Conservation (phyloP, 2,113 vertebrate species). For the Catharus bicknelli region DNA sequence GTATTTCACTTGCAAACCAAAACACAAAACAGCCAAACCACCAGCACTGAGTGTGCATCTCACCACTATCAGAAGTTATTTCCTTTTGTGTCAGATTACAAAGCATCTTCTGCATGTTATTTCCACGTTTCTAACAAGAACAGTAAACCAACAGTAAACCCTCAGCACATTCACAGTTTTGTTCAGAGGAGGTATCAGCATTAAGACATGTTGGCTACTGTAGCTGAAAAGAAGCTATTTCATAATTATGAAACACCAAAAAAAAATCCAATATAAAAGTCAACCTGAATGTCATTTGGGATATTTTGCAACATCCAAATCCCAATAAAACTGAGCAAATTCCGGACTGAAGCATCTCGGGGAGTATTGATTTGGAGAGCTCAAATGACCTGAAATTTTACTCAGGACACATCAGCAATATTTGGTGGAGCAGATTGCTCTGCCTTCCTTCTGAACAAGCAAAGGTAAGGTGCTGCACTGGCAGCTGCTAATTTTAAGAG, state of each 20-base stretch:
- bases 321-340: neutral
- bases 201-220: neutral
- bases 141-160: neutral
- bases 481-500: slow-evolving; percentile 24
- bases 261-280: neutral
- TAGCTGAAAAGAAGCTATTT: neutral
- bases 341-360: neutral
- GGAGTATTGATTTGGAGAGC: neutral
- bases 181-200: neutral
- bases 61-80: neutral
- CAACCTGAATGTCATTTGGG: neutral
- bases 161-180: neutral
- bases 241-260: neutral
- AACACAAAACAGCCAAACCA: neutral
- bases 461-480: neutral
- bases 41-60: neutral
- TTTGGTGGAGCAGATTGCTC: neutral
- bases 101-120: neutral
- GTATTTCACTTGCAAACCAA: neutral
- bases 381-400: neutral
- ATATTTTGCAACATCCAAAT: neutral
- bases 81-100: neutral
- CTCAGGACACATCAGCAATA: neutral
- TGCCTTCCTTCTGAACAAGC: neutral
- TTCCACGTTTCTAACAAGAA: neutral